Conservation (phyloP, 64 coral and sea anemone genomes). For the Pachyseris speciosa region DNA sequence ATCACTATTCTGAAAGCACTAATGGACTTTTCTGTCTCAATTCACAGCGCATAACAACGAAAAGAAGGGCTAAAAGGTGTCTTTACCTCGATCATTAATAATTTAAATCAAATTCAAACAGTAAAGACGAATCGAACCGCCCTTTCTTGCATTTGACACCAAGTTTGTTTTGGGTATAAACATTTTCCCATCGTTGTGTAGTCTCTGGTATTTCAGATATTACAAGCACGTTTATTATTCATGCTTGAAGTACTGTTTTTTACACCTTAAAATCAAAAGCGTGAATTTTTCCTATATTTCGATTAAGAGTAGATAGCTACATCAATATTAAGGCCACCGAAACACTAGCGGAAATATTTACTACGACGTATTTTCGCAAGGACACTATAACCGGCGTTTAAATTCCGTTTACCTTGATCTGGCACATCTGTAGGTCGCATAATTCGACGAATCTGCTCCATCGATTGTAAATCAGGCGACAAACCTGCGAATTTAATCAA, state of each 20-base stretch:
- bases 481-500: constrained; percentile 62
- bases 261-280: no score
- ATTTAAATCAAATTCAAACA: not conserved
- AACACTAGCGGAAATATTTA: not conserved
- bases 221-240: not conserved
- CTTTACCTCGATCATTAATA: constrained; percentile 19
- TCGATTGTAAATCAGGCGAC: constrained; percentile 97
- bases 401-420: constrained; percentile 87
- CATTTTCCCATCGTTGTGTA: not conserved
- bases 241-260: not conserved
- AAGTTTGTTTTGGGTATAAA: not conserved
- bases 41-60: not conserved
- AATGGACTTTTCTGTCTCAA: not conserved
- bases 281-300: not conserved
- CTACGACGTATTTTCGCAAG: not conserved
- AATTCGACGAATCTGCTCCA: constrained; percentile 99
- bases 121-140: not conserved
- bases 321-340: not conserved
- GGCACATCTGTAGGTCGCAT: constrained; percentile 99
- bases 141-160: not conserved
- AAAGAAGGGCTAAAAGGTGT: not conserved
- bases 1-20: no score
- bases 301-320: not conserved
- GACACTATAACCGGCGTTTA: not conserved
- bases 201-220: not conserved